A percentile compares a stretch with the other conserved stretches of the same genome.
These are phyloP conservation scores for Aphidius colemani DNA, from an alignment of 2,888 invertebrate genomes.

Conservation along the genomic window DNA sequence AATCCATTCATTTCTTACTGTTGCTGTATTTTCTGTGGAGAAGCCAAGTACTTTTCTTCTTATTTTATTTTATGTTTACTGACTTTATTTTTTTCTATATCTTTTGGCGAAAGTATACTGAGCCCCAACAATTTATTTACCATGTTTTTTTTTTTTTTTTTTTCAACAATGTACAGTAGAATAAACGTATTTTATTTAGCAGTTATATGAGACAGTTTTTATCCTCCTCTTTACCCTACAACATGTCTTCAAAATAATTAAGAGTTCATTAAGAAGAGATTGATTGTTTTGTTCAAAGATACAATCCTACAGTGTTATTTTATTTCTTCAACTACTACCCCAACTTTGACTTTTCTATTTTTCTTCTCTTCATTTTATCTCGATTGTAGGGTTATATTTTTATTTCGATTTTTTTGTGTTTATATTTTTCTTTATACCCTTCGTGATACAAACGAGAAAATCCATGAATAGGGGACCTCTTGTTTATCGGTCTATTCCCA, in stretches of 20 bases:
- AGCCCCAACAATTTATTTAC: no score
- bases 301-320: constrained; percentile 12
- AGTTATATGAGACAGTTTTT: constrained; percentile 57
- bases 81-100: no score
- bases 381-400: constrained; percentile 23
- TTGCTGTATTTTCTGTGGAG: no score
- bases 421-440: constrained; percentile 23
- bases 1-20: no score
- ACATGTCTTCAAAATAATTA: constrained; percentile 59
- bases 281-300: constrained; percentile 56
- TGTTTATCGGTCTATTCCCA: constrained; percentile 48
- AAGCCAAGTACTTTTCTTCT: no score
- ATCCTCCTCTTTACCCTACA: constrained; percentile 39
- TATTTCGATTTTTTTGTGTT: constrained; percentile 18
- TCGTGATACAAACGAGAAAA: constrained; percentile 37
- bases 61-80: no score
- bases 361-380: constrained; percentile 21
- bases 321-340: constrained; percentile 25
- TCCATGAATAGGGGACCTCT: constrained; percentile 49
- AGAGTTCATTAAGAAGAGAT: constrained; percentile 59
- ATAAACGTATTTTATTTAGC: constrained; percentile 56
- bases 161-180: constrained; percentile 41
- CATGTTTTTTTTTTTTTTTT: not conserved
- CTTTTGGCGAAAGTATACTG: no score
- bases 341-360: constrained; percentile 14